Percentiles rank a stretch among this genome's conserved stretches.
Conservation (phyloP, 2,888 invertebrate genomes). For the Archips crataeganus region DNA sequence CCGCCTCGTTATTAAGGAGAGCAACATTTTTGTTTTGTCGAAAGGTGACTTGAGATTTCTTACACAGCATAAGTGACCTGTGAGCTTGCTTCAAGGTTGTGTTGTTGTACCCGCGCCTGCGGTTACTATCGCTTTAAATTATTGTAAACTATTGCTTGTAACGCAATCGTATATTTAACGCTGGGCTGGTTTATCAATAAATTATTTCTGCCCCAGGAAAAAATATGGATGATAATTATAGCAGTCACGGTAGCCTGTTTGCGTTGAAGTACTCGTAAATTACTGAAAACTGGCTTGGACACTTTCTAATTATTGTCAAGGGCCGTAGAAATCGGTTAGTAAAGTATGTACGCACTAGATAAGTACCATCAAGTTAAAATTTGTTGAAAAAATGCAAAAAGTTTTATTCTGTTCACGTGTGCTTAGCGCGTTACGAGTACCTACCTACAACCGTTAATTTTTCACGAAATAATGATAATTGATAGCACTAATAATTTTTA, state of each 20-base stretch:
- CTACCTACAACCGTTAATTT: too few relatives aligned
- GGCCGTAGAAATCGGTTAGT: not conserved
- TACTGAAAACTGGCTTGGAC: constrained; percentile 10
- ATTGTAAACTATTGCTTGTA: constrained; percentile 18
- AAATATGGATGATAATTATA: not conserved
- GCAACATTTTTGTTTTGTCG: constrained; percentile 59
- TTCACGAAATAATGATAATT: too few relatives aligned
- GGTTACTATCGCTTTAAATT: constrained; percentile 54
- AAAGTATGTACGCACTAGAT: not conserved
- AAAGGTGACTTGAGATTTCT: constrained; percentile 62
- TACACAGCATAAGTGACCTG: constrained; percentile 61
- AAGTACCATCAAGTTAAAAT: too few relatives aligned
- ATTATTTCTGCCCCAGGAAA: not conserved
- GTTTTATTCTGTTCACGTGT: too few relatives aligned
- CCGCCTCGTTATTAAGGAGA: constrained; percentile 76
- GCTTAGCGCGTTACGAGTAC: too few relatives aligned
- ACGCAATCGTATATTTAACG: constrained; percentile 18
- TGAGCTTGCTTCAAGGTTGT: constrained; percentile 74
- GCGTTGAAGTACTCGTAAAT: not conserved
- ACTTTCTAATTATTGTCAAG: not conserved
- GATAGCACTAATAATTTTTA: too few relatives aligned
- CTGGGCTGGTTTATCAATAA: constrained; percentile 8
- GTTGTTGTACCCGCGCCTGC: constrained; percentile 60
- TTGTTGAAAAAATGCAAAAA: too few relatives aligned
- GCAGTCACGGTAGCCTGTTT: not conserved